Evolutionary conservation across 64 coral and sea anemone genomes (phyloP).

Genomic region (Catalaphyllia jardinei): DNA sequence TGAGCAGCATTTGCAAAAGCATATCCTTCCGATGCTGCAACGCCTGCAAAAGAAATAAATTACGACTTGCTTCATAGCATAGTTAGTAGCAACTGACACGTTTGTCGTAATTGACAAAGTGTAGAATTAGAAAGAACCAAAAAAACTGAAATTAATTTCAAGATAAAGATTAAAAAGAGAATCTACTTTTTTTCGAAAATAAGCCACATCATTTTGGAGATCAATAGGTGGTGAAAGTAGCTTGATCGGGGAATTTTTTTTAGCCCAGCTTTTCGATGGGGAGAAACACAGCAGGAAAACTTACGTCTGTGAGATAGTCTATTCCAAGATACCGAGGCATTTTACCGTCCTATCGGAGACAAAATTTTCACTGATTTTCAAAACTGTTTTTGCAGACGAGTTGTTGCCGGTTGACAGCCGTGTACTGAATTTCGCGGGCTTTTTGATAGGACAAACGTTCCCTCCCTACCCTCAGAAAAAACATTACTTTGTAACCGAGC

Average conservation of each 20-base stretch:
- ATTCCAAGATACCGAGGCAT: conserved; percentile 75
- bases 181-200: too few relatives aligned
- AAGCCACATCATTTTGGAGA: background rate
- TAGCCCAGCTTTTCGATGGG: too few relatives aligned
- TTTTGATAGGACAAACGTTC: background rate
- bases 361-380: background rate
- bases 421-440: background rate
- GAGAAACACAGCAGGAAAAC: background rate
- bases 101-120: background rate
- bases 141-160: too few relatives aligned
- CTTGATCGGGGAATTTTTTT: too few relatives aligned
- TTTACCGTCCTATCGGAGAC: conserved; percentile 16
- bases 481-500: background rate
- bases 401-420: too few relatives aligned
- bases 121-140: too few relatives aligned
- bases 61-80: background rate
- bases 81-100: too few relatives aligned
- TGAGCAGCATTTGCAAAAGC: conserved; percentile 68
- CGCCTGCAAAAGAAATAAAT: conserved; percentile 37
- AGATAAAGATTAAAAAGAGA: too few relatives aligned
- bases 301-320: conserved; percentile 70
- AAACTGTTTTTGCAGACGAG: background rate
- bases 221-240: background rate
- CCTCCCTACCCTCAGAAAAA: conserved; percentile 1
- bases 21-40: conserved; percentile 54